Conservation (phyloP, 2,113 vertebrate species). For the Gobio gobio region DNA sequence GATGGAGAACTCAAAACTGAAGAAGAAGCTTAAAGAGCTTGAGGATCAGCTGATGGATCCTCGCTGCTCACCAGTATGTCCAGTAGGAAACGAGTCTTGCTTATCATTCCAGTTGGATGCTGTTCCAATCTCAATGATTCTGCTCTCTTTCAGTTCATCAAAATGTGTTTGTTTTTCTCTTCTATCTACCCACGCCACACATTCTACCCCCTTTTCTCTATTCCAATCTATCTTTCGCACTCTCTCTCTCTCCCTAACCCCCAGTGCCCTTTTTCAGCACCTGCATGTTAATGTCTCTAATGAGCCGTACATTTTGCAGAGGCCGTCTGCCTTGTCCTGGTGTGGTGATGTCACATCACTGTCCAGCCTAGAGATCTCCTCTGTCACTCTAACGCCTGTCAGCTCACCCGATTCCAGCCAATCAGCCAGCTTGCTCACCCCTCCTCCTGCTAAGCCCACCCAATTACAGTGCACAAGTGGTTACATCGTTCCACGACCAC, state of each 20-base stretch:
- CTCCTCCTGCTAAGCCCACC: conserved; percentile 76
- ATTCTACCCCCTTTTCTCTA: neutral
- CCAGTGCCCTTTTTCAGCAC: conserved; percentile 64
- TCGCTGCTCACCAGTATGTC: conserved; percentile 87
- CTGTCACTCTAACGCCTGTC: conserved; percentile 80
- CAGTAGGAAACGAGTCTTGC: conserved; percentile 60
- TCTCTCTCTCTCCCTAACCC: conserved; percentile 75
- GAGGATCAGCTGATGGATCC: conserved; percentile 89
- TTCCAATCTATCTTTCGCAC: conserved; percentile 42
- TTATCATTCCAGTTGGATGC: neutral
- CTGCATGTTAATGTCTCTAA: conserved; percentile 74
- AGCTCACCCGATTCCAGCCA: conserved; percentile 79
- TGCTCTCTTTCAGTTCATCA: neutral
- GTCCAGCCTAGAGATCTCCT: conserved; percentile 81
- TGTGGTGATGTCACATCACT: conserved; percentile 73
- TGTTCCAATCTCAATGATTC: neutral
- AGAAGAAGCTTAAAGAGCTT: conserved; percentile 91
- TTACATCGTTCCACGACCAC: conserved; percentile 76
- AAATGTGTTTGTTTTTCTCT: conserved; percentile 9
- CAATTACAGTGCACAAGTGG: conserved; percentile 73
- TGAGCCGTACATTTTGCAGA: conserved; percentile 72
- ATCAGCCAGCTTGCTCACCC: conserved; percentile 75
- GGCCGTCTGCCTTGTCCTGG: conserved; percentile 77
- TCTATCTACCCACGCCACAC: neutral
- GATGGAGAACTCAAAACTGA: conserved; percentile 93